A percentile compares a stretch with the other conserved stretches of the same genome.
Evolutionary conservation across 2,888 invertebrate genomes (phyloP).

Genomic region (Scaeva pyrastri): DNA sequence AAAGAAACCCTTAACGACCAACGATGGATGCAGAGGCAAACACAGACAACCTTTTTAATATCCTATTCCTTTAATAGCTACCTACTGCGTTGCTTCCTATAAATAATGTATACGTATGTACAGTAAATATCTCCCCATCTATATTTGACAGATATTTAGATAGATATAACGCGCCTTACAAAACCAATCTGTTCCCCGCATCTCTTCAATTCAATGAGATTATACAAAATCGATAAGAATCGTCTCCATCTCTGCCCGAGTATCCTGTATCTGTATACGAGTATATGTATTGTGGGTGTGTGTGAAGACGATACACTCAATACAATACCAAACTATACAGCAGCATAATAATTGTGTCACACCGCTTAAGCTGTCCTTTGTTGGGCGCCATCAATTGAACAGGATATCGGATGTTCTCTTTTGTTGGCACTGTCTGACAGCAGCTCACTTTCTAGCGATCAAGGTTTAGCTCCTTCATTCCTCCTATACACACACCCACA

Average conservation of each 20-base stretch:
- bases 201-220: slow-evolving; percentile 22
- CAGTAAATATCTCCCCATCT: too few species aligned
- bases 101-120: background rate
- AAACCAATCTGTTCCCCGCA: slow-evolving; percentile 44
- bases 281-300: background rate
- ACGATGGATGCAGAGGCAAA: background rate
- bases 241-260: slow-evolving; percentile 6
- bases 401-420: slow-evolving; percentile 65
- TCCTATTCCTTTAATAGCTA: slow-evolving; percentile 9
- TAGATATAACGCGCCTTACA: slow-evolving; percentile 34
- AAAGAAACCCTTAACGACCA: background rate
- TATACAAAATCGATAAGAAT: slow-evolving; percentile 52
- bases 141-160: slow-evolving; percentile 33
- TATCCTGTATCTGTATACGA: background rate
- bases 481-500: too few species aligned
- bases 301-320: background rate
- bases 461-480: slow-evolving; percentile 37
- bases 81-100: too few species aligned
- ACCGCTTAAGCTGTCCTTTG: slow-evolving; percentile 63
- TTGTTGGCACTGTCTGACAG: slow-evolving; percentile 51
- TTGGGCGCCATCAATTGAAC: slow-evolving; percentile 61
- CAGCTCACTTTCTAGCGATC: slow-evolving; percentile 59
- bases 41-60: slow-evolving; percentile 25
- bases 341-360: slow-evolving; percentile 62
- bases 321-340: slow-evolving; percentile 28